Base-by-base conservation (phyloP, 2,797 vertebrate genomes). In the Selene dorsalis region DNA sequence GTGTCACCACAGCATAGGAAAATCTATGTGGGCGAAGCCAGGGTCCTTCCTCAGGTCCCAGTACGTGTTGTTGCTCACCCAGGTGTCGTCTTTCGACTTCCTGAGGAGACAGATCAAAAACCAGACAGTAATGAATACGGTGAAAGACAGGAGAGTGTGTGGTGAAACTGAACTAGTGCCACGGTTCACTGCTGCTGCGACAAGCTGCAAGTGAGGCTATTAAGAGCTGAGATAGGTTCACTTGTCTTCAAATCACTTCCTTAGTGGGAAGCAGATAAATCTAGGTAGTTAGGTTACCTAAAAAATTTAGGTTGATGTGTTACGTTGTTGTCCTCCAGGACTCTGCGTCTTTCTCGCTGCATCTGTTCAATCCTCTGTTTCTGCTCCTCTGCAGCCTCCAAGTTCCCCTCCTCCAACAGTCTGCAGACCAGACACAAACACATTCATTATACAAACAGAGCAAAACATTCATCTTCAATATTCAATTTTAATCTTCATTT, bases 301-400 rank as follows among this genome's bases (percentile, higher is more conserved):
- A 99, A 99, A 93, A 98, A 99, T 75, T 95, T 94, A 4, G 98
- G 95, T 75, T 97, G 95, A 91, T 99, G 96, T n/a, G 94, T 92
- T 71, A 92, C 30, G 16, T 91, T 93, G 85, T 93, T 97, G 81
- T 98, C 97, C 78, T 99, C 97, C 32, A 97, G 90, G 88, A 96
- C 92, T 84, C 94, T 93, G 62, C 96, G 94, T 72, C 96, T 91
- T 30, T 99, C 97, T 89, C 98, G 94, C 93, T 99, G 98, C 17
- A 98, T 94, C 90, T 98, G 95, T 84, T 99, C 97, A 0, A 99
- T 97, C 90, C 96, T 96, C 90, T 98, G 96, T 87, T 99, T 99
- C 79, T 99, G 96, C 60, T 93, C 85, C 90, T 99, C 97, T 56
- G 98, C 98, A 67, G 91, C 96, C 86, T 98, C 97, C 73, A 96